phyloP scores from a whole-genome alignment of 2,888 invertebrate species.

The Uloborus plumipes region DNA sequence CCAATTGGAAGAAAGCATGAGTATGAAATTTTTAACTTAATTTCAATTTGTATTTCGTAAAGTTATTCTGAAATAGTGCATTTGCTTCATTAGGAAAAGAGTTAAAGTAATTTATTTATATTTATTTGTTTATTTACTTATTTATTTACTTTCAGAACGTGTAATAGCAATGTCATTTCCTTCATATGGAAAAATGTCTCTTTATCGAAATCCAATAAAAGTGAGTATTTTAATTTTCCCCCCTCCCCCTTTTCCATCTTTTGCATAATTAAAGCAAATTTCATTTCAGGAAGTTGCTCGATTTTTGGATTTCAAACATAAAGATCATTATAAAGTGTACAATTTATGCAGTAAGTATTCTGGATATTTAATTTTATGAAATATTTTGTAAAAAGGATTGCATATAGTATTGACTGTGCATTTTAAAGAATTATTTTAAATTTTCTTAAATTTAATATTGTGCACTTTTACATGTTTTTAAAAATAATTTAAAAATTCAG shows the following conservation, averaged over 20 bases:
- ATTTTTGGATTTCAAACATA: conserved; percentile 73
- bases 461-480: not conserved
- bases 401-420: not conserved
- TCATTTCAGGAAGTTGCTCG: conserved; percentile 73
- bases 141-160: conserved; percentile 68
- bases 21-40: too few species aligned
- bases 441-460: not conserved
- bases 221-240: conserved; percentile 67
- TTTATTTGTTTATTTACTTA: not conserved
- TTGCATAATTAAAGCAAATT: not conserved
- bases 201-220: conserved; percentile 74
- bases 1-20: too few species aligned
- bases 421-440: not conserved
- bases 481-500: not conserved
- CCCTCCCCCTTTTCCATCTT: not conserved
- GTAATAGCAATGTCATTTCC: conserved; percentile 75
- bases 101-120: too few species aligned
- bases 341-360: conserved; percentile 73
- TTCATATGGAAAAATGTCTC: conserved; percentile 73
- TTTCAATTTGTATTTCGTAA: too few species aligned
- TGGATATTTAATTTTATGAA: not conserved
- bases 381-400: not conserved
- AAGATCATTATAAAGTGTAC: conserved; percentile 73
- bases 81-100: too few species aligned
- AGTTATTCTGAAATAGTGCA: too few species aligned